phyloP scores from a whole-genome alignment of 2,888 invertebrate species.

The Drosophila peninsularis region DNA sequence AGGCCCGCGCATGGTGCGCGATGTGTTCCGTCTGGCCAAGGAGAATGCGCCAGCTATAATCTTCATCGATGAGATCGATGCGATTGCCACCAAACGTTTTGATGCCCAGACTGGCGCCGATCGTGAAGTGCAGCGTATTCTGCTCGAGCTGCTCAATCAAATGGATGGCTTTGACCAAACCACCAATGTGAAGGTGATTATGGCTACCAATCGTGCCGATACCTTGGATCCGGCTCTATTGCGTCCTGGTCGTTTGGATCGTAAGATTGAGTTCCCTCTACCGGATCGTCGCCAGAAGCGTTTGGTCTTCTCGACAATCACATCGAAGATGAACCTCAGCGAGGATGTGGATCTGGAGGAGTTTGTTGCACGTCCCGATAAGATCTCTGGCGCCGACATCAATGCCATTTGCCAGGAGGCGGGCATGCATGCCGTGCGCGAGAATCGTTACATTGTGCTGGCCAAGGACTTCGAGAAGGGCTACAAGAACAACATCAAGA shows the following conservation, averaged over 20 bases:
- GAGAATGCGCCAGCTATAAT: conserved; percentile 99
- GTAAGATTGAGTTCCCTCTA: conserved; percentile 99
- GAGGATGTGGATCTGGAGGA: conserved; percentile 99
- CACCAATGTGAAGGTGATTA: conserved; percentile 99
- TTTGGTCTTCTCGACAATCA: conserved; percentile 98
- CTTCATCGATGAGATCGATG: conserved; percentile 99
- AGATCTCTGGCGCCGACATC: conserved; percentile 99
- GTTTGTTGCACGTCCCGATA: conserved; percentile 98
- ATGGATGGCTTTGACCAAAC: conserved; percentile 99
- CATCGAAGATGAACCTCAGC: conserved; percentile 97
- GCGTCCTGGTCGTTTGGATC: conserved; percentile 93
- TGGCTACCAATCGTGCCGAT: conserved; percentile 99
- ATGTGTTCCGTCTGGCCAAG: conserved; percentile 99
- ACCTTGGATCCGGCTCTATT: conserved; percentile 95
- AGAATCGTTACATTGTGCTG: conserved; percentile 98
- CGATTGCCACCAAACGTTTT: conserved; percentile 99
- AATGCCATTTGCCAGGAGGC: conserved; percentile 99
- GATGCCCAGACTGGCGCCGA: conserved; percentile 99
- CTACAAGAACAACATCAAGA: conserved; percentile 99
- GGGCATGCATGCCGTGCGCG: conserved; percentile 99
- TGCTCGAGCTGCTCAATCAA: conserved; percentile 98
- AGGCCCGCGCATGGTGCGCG: conserved; percentile 99
- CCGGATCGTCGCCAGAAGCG: conserved; percentile 96
- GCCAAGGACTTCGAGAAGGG: conserved; percentile 99
- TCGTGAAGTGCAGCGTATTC: conserved; percentile 98